These are phyloP conservation scores for Chinchilla lanigera DNA, from an alignment of 2,113 vertebrate genomes.

Conservation along the genomic window DNA sequence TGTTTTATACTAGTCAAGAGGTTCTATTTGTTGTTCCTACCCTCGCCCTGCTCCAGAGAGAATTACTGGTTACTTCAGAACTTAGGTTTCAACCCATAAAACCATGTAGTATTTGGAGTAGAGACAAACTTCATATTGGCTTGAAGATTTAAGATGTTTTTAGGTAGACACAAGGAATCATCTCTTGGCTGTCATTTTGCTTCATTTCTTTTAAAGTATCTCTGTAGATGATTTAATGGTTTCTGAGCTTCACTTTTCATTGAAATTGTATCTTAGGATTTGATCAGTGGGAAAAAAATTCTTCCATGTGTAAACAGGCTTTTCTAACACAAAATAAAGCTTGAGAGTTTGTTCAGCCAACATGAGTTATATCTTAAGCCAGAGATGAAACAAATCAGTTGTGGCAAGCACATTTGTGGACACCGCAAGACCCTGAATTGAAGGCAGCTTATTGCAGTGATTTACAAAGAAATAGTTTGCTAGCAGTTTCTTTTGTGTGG, in stretches of 20 bases:
- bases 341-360: conserved; percentile 18
- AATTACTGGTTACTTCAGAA: conserved; percentile 34
- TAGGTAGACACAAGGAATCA: not conserved
- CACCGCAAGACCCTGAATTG: conserved; percentile 27
- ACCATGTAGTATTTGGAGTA: not conserved
- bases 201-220: conserved; percentile 44
- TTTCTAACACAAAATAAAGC: conserved; percentile 64
- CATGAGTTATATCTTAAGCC: conserved; percentile 38
- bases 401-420: conserved; percentile 52
- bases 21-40: not conserved
- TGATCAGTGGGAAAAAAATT: not conserved
- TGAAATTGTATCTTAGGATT: conserved; percentile 59
- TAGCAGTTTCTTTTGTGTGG: not conserved
- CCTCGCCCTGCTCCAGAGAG: not conserved
- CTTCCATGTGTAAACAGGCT: conserved; percentile 49
- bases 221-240: not conserved
- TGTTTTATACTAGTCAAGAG: not conserved
- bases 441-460: conserved; percentile 38
- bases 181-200: conserved; percentile 25
- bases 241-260: conserved; percentile 59
- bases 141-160: not conserved
- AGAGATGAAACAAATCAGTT: conserved; percentile 59
- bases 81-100: not conserved
- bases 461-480: conserved; percentile 29
- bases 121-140: conserved; percentile 16